These are phyloP conservation scores for Drosophila trichaetosa DNA, from an alignment of 2,888 invertebrate genomes.

Conservation along the genomic window DNA sequence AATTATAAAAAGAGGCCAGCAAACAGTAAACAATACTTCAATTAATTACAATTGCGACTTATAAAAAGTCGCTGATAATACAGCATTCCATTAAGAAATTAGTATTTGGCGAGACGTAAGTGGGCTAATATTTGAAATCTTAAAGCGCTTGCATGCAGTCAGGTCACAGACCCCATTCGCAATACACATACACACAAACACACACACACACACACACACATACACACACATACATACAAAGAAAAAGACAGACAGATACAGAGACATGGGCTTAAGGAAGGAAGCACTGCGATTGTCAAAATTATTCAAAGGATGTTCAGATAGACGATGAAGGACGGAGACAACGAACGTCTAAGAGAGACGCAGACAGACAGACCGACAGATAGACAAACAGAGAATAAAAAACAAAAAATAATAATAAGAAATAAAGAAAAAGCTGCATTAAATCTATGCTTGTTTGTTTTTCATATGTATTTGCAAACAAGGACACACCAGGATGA, in stretches of 20 bases:
- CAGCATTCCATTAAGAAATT: slow-evolving; percentile 19
- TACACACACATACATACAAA: background rate
- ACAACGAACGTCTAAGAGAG: slow-evolving; percentile 18
- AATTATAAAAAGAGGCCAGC: background rate
- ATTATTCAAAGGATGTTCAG: slow-evolving; percentile 49
- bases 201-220: background rate
- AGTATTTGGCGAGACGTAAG: slow-evolving; percentile 10
- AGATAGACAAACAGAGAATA: slow-evolving; percentile 2
- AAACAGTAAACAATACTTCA: background rate
- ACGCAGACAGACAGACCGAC: background rate
- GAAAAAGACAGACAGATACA: background rate
- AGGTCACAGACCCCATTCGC: slow-evolving; percentile 53
- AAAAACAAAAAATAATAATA: background rate
- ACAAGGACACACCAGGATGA: slow-evolving; percentile 61
- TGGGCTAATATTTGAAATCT: slow-evolving; percentile 42
- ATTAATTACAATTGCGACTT: background rate
- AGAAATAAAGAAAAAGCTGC: slow-evolving; percentile 49
- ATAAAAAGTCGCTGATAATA: background rate
- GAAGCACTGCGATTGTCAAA: slow-evolving; percentile 58
- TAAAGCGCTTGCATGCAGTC: slow-evolving; percentile 29
- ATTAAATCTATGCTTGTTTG: slow-evolving; percentile 80
- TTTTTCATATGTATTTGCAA: slow-evolving; percentile 77
- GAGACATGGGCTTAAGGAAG: slow-evolving; percentile 42
- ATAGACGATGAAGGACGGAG: slow-evolving; percentile 22
- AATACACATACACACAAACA: slow-evolving; percentile 4